Conservation (phyloP, 2,888 invertebrate species). For the Lepeophtheirus nordmannii region DNA sequence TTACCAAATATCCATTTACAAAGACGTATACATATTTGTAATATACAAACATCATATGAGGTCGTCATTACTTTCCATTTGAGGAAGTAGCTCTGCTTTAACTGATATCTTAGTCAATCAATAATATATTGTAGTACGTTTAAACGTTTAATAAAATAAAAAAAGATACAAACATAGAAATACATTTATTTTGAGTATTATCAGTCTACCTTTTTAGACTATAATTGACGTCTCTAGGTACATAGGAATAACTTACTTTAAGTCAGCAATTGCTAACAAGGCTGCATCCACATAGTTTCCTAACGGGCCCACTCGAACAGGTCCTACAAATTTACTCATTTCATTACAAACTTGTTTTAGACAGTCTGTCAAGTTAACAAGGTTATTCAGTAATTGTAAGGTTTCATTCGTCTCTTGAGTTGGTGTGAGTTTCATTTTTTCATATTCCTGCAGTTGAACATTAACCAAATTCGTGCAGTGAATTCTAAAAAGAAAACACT, state of each 20-base stretch:
- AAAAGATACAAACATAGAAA: too few relatives aligned
- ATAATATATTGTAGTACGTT: too few relatives aligned
- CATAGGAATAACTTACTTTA: not conserved
- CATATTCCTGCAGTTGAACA: not conserved
- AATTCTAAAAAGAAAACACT: not conserved
- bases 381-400: not conserved
- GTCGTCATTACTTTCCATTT: too few relatives aligned
- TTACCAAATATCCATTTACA: too few relatives aligned
- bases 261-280: not conserved
- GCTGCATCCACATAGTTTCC: not conserved
- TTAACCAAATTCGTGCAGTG: constrained; percentile 6
- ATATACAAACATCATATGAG: too few relatives aligned
- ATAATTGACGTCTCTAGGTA: too few relatives aligned
- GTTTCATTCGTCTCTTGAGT: not conserved
- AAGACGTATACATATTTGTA: too few relatives aligned
- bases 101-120: too few relatives aligned
- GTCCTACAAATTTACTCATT: not conserved
- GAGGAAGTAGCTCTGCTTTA: too few relatives aligned
- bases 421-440: not conserved
- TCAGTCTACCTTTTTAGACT: too few relatives aligned
- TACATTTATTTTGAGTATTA: too few relatives aligned
- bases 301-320: not conserved
- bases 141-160: too few relatives aligned
- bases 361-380: not conserved
- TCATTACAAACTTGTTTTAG: constrained; percentile 7